Base-by-base conservation (phyloP, 2,113 vertebrate species). In the Falco punctatus region DNA sequence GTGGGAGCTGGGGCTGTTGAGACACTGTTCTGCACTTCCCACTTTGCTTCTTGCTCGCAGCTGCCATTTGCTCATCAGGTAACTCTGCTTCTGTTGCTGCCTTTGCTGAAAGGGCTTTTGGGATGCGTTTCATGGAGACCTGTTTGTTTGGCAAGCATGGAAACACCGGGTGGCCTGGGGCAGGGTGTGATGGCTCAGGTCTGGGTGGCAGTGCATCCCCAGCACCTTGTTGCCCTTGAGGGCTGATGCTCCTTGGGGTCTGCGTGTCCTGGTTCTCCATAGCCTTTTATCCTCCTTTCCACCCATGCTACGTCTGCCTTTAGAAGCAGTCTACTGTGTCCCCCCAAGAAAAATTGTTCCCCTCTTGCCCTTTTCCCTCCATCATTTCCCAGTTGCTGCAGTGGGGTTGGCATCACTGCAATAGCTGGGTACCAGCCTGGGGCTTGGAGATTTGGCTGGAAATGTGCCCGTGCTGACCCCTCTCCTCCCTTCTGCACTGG, bases 81-180 rank as follows among this genome's bases (percentile, higher is more conserved):
- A 7, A 13, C 28, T 14, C 61, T 13, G 23, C 55, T 23, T 8
- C 49, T 46, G 6, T 8, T 4, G 1, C 16, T 11, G 1, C 49
- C 70, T 51, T 9, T 42, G 54, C 62, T 30, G 19, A 17, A 24
- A 5, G 28, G 66, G 51, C 13, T 4, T 19, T 28, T 20, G 24
- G 27, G 11, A 17, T 5, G n/a, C 4, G 6, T 19, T 8, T 15
- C 9, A 1, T 5, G 35, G 59, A 33, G 40, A 38, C 5, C 26
- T 8, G 10, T 13, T 42, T 0, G 0, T 33, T 5, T 4, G 22
- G 32, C 66, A 10, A 4, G 1, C 1, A 26, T 1, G 2, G 13
- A 32, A n/a, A 9, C 1, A 5, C 30, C 35, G 2, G 33, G 9
- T 46, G 58, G 28, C 38, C 33, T 13, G 3, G 58, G 49, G 20